Evolutionary conservation across 2,888 invertebrate species (phyloP).

Genomic region (Dryobota labecula): DNA sequence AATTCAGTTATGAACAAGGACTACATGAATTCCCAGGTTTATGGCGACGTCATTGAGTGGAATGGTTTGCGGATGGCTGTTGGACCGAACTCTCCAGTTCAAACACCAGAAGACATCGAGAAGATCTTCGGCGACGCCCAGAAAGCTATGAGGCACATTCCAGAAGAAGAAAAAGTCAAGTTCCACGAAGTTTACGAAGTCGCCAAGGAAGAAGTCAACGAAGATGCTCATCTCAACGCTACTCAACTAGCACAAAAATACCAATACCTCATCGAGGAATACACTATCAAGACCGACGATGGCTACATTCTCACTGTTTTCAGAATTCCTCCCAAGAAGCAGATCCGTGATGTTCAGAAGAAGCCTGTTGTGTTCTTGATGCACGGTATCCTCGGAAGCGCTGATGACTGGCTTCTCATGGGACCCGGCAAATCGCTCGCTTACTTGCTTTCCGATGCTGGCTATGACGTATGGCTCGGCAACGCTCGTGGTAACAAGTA

Average conservation of each 20-base stretch:
- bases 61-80: slow-evolving; percentile 70
- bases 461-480: slow-evolving; percentile 87
- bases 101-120: slow-evolving; percentile 74
- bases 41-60: slow-evolving; percentile 74
- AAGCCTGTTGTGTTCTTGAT: slow-evolving; percentile 89
- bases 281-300: slow-evolving; percentile 83
- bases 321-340: slow-evolving; percentile 80
- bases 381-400: slow-evolving; percentile 92
- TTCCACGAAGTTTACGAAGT: slow-evolving; percentile 75
- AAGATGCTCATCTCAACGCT: slow-evolving; percentile 73
- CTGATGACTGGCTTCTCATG: slow-evolving; percentile 93
- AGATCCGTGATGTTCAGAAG: slow-evolving; percentile 68
- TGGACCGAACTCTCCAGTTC: slow-evolving; percentile 68
- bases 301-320: slow-evolving; percentile 85
- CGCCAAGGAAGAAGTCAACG: slow-evolving; percentile 68
- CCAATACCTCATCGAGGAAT: slow-evolving; percentile 81
- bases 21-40: slow-evolving; percentile 42
- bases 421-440: slow-evolving; percentile 89
- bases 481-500: slow-evolving; percentile 86
- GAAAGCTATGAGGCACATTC: slow-evolving; percentile 77
- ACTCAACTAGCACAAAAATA: slow-evolving; percentile 79
- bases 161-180: slow-evolving; percentile 74
- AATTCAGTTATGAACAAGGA: slow-evolving; percentile 66
- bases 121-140: slow-evolving; percentile 80
- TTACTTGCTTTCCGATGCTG: slow-evolving; percentile 82